These are phyloP conservation scores for Albula glossodonta DNA, from an alignment of 2,113 vertebrate species.

Conservation along the genomic window DNA sequence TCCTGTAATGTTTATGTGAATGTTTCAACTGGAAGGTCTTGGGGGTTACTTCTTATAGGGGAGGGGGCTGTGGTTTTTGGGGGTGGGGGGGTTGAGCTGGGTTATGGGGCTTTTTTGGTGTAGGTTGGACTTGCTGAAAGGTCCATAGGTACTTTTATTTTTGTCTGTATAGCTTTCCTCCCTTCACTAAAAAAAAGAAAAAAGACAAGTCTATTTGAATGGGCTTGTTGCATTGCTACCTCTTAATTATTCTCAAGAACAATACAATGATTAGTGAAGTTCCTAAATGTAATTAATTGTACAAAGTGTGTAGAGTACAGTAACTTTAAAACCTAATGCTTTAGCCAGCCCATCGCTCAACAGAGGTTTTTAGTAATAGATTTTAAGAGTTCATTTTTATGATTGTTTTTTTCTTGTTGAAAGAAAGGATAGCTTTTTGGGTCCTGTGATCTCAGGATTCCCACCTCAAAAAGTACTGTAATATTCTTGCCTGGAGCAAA, in stretches of 20 bases:
- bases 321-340: constrained; percentile 80
- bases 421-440: constrained; percentile 60
- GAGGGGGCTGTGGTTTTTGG: constrained; percentile 41
- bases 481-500: constrained; percentile 60
- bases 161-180: constrained; percentile 80
- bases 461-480: constrained; percentile 68
- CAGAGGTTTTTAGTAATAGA: constrained; percentile 74
- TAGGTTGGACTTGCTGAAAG: constrained; percentile 70
- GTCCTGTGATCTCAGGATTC: constrained; percentile 51
- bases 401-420: constrained; percentile 50
- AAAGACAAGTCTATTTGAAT: constrained; percentile 69
- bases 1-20: constrained; percentile 83
- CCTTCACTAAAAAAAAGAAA: constrained; percentile 67
- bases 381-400: constrained; percentile 60
- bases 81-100: constrained; percentile 39
- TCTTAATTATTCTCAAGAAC: constrained; percentile 86
- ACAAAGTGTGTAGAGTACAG: constrained; percentile 85
- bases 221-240: constrained; percentile 86
- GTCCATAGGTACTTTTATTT: constrained; percentile 76
- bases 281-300: constrained; percentile 83
- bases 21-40: constrained; percentile 87
- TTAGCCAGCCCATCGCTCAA: constrained; percentile 82
- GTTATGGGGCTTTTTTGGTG: constrained; percentile 56
- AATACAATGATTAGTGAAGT: constrained; percentile 81
- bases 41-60: constrained; percentile 66